Evolutionary conservation across 2,113 vertebrate species (phyloP), one percentile per base, ranked within the genome.

Genomic region (Cephalopterus ornatus): DNA sequence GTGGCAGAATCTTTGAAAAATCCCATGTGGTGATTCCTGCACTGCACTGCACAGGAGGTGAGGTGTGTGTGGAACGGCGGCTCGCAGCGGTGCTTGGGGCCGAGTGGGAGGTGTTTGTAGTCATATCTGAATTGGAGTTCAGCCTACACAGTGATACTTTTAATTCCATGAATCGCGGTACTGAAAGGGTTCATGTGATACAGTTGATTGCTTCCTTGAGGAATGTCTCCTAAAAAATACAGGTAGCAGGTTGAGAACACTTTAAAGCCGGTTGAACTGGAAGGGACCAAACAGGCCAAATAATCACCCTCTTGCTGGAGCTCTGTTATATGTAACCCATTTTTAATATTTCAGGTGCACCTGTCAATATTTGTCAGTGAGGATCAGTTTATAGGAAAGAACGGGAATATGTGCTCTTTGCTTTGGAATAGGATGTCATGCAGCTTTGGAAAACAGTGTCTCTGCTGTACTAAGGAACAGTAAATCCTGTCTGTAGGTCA

Each of bases 31-130:
- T 59, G 11, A 1, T 78, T 39, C 52, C 1, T 5, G 32, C 46
- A 6, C 27, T 55, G 75, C 26, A 63, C 21, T 86, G 19, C 58
- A n/a, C 2, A 0, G 14, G 41, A 55, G 46, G 63, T 32, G 9
- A 71, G 72, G 8, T 1, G 9, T 2, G 10, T 3, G 0, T 8
- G 16, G 44, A 56, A 6, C 30, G 20, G 65, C 0, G 2, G 19
- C 52, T 74, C 8, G 0, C 22, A 20, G 53, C 1, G 8, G 8
- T 13, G 32, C 59, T 2, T 10, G 8, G 28, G 6, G 33, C 12
- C 6, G 18, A 17, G 4, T 2, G 49, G 28, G 68, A 50, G 28
- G 49, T 32, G 50, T 8, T 55, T 23, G n/a, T 55, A 11, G 16
- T 32, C 6, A 24, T 44, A 42, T 5, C 37, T 72, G 71, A 47